phyloP scores from a whole-genome alignment of 2,888 invertebrate genomes.

The Calephelis perditalis region DNA sequence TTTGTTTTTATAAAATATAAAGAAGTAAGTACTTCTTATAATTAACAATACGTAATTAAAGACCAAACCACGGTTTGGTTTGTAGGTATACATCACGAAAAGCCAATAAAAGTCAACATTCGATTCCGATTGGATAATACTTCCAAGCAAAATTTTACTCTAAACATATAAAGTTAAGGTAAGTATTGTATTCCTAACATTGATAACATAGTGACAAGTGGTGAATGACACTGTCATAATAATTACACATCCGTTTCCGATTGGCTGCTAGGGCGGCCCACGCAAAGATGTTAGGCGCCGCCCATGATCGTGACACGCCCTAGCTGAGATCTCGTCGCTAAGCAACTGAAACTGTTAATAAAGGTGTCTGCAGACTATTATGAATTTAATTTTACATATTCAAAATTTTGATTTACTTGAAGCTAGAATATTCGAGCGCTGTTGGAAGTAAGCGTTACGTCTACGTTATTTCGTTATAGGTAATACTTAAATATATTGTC shows the following conservation, averaged over 20 bases:
- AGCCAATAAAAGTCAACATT: conserved; percentile 44
- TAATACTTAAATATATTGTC: too few relatives aligned
- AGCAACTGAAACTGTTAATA: conserved; percentile 35
- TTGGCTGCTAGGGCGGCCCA: conserved; percentile 42
- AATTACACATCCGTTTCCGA: conserved; percentile 54
- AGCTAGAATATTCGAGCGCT: too few relatives aligned
- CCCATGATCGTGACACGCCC: conserved; percentile 42
- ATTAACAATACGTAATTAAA: background rate
- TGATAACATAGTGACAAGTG: conserved; percentile 42
- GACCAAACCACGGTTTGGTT: background rate
- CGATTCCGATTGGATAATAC: conserved; percentile 1
- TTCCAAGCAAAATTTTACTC: conserved; percentile 13
- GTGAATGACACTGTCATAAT: conserved; percentile 68
- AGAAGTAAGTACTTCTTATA: too few relatives aligned
- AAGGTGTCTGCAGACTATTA: background rate
- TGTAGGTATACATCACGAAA: conserved; percentile 12
- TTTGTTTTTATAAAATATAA: too few relatives aligned
- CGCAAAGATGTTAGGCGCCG: conserved; percentile 34
- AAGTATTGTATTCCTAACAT: conserved; percentile 24
- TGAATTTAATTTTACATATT: too few relatives aligned
- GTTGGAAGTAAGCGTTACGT: too few relatives aligned
- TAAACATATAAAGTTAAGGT: conserved; percentile 24
- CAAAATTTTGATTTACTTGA: too few relatives aligned
- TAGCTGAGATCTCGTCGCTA: conserved; percentile 41
- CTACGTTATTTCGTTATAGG: too few relatives aligned